Percentiles rank a stretch among this genome's conserved stretches.
Evolutionary conservation across 1,140 invertebrate genomes (phyloP).

Genomic region (Apis mellifera): DNA sequence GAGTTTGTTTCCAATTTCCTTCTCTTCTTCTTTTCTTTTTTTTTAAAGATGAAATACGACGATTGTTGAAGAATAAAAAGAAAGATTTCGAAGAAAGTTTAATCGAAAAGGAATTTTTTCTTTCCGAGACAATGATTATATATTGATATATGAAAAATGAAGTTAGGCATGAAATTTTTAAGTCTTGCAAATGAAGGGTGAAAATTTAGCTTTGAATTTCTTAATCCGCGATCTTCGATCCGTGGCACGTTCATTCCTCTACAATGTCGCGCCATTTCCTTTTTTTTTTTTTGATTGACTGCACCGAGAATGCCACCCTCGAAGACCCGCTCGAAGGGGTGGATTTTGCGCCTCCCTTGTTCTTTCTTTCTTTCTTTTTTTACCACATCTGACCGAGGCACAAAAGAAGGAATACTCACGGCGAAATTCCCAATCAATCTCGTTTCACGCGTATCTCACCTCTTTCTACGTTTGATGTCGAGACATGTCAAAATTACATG

Average conservation of each 20-base stretch:
- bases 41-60: neutral
- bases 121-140: no score
- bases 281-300: constrained; percentile 53
- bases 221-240: constrained; percentile 10
- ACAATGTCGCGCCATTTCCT: neutral
- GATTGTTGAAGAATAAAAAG: neutral
- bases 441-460: neutral
- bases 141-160: no score
- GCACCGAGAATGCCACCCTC: constrained; percentile 39
- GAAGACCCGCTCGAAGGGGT: constrained; percentile 47
- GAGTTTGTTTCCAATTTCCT: no score
- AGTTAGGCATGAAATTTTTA: neutral
- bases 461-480: no score
- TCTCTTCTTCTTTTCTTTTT: no score
- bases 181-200: neutral
- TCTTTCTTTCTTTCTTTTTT: constrained; percentile 23
- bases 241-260: constrained; percentile 6
- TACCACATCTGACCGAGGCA: neutral
- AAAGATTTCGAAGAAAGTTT: neutral
- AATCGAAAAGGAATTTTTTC: neutral
- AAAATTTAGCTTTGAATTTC: neutral
- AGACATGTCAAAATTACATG: neutral
- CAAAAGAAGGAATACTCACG: neutral
- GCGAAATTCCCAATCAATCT: constrained; percentile 1
- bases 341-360: constrained; percentile 42